A percentile compares a stretch with the other conserved stretches of the same genome.
Evolutionary conservation across 2,888 invertebrate species (phyloP).

Genomic region (Andricus quercusramuli): DNA sequence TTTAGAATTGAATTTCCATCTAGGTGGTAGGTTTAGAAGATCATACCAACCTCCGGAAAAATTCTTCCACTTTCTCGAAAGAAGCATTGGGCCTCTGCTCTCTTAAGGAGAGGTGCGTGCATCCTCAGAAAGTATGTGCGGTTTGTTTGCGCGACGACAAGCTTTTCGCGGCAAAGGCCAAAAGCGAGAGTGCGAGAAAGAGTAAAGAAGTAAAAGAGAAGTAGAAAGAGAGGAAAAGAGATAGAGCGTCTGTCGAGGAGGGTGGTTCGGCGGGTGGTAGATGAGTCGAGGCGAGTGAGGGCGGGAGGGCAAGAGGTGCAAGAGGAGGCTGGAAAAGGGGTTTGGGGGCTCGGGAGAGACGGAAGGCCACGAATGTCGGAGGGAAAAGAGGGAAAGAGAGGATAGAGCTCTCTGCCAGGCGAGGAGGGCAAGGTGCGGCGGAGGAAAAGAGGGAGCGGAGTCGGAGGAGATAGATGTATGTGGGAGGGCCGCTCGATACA

Average conservation of each 20-base stretch:
- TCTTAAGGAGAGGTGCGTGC: neutral
- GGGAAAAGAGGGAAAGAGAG: conserved; percentile 75
- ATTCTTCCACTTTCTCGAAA: neutral
- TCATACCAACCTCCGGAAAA: neutral
- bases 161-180: conserved; percentile 62
- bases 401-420: conserved; percentile 55
- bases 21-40: neutral
- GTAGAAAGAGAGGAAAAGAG: conserved; percentile 53
- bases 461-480: conserved; percentile 78
- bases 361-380: conserved; percentile 75
- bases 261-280: conserved; percentile 62
- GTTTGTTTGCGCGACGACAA: conserved; percentile 59
- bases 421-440: conserved; percentile 53
- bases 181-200: conserved; percentile 48
- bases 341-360: conserved; percentile 57
- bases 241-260: conserved; percentile 46
- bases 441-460: conserved; percentile 65
- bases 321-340: conserved; percentile 64
- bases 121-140: conserved; percentile 26
- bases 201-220: conserved; percentile 56
- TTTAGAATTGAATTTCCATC: too few species aligned
- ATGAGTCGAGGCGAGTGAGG: conserved; percentile 65
- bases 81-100: neutral
- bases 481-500: conserved; percentile 79
- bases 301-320: conserved; percentile 64